phyloP scores from a whole-genome alignment of 2,888 invertebrate genomes.

The Gortyna flavago region DNA sequence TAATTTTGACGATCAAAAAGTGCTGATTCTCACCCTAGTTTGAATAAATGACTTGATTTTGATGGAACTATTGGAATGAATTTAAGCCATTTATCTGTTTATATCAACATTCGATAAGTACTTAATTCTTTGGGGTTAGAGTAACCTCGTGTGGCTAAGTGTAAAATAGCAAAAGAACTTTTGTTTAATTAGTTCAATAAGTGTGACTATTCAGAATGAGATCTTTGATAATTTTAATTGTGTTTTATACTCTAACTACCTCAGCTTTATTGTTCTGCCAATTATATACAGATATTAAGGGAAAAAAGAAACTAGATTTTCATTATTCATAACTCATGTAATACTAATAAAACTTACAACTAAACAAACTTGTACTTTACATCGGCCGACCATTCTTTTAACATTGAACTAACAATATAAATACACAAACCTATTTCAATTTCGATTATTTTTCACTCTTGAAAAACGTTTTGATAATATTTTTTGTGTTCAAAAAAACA shows the following conservation, averaged over 20 bases:
- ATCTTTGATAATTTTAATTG: background rate
- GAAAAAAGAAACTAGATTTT: constrained; percentile 45
- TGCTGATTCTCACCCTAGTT: background rate
- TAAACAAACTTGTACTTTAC: constrained; percentile 69
- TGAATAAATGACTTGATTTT: background rate
- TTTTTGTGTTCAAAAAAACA: constrained; percentile 20
- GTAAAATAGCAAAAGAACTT: background rate
- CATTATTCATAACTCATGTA: constrained; percentile 63
- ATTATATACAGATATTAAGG: background rate
- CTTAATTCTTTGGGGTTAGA: background rate
- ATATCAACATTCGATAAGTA: too few relatives aligned
- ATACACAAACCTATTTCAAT: constrained; percentile 26
- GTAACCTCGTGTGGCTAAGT: too few relatives aligned
- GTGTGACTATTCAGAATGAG: background rate
- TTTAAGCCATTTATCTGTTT: background rate
- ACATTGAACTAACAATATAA: constrained; percentile 50
- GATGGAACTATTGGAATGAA: background rate
- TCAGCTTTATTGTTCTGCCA: background rate
- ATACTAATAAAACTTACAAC: constrained; percentile 67
- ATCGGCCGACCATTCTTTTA: constrained; percentile 38
- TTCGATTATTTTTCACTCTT: constrained; percentile 2
- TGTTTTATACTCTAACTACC: background rate
- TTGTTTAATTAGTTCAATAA: background rate
- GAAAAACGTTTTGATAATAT: constrained; percentile 27
- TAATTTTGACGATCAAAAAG: background rate